Conservation (phyloP, 1,140 invertebrate genomes). For the Dolichoris vasculosae region DNA sequence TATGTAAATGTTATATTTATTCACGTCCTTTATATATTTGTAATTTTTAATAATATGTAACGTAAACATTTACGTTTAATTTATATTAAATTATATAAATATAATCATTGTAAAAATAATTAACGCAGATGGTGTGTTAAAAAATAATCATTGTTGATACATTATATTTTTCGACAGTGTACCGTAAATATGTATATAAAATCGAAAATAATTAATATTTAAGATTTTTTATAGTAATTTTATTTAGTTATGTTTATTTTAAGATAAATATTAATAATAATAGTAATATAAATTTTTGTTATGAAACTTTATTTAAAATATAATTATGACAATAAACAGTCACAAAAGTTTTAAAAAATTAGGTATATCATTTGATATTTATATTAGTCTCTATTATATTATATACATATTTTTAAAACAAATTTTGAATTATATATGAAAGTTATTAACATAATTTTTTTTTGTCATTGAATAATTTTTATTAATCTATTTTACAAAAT, state of each 20-base stretch:
- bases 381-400: not conserved
- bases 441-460: not conserved
- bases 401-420: not conserved
- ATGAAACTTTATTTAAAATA: not conserved
- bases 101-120: constrained; percentile 11
- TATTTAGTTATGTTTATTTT: constrained; percentile 3
- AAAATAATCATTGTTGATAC: not conserved
- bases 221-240: constrained; percentile 23
- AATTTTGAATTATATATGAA: not conserved
- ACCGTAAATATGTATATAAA: constrained; percentile 5
- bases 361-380: not conserved
- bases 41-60: constrained; percentile 5
- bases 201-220: constrained; percentile 19
- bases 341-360: not conserved
- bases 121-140: not conserved
- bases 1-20: not conserved
- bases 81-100: constrained; percentile 1
- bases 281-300: not conserved
- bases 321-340: not conserved
- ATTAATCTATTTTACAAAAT: constrained; percentile 1
- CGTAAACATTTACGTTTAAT: constrained; percentile 19
- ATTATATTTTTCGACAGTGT: not conserved
- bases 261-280: not conserved
- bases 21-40: not conserved
- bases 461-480: constrained; percentile 2